A percentile compares a stretch with the other conserved stretches of the same genome.
These are phyloP conservation scores for Zosterops borbonicus DNA, from an alignment of 2,113 vertebrate genomes.

Conservation along the genomic window DNA sequence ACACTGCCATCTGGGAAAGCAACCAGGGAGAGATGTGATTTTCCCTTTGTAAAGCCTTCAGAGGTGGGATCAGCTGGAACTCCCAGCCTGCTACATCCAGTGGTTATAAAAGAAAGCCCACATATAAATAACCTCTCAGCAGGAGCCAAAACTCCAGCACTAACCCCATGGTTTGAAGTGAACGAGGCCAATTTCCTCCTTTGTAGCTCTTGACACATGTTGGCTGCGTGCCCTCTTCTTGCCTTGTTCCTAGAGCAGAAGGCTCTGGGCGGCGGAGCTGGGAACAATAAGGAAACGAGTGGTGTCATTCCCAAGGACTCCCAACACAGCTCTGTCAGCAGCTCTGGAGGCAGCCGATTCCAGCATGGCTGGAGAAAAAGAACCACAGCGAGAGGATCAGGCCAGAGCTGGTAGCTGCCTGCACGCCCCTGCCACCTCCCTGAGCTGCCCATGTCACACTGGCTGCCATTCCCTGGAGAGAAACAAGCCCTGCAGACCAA, in stretches of 20 bases:
- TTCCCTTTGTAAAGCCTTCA: neutral
- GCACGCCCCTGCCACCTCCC: neutral
- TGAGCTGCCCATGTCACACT: neutral
- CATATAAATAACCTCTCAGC: constrained; percentile 76
- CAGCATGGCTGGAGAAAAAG: constrained; percentile 52
- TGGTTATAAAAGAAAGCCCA: constrained; percentile 30
- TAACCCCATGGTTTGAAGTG: constrained; percentile 73
- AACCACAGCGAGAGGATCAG: constrained; percentile 32
- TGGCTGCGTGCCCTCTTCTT: constrained; percentile 68
- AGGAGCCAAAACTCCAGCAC: constrained; percentile 74
- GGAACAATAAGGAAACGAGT: constrained; percentile 70
- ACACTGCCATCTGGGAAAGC: constrained; percentile 33
- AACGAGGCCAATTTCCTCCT: constrained; percentile 79
- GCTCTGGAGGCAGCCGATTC: constrained; percentile 68
- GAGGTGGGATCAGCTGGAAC: constrained; percentile 39
- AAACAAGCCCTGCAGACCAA: fast-evolving
- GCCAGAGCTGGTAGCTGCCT: constrained; percentile 38
- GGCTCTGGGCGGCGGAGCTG: constrained; percentile 58
- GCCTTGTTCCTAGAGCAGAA: constrained; percentile 72
- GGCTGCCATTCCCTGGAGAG: neutral
- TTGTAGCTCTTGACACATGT: constrained; percentile 76
- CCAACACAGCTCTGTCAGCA: constrained; percentile 72
- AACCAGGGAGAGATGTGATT: constrained; percentile 22
- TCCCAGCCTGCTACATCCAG: constrained; percentile 20
- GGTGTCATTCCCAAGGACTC: constrained; percentile 72